Evolutionary conservation across 2,797 vertebrate genomes (phyloP), one percentile per base, ranked within the genome.

Genomic region (Rhincodon typus): DNA sequence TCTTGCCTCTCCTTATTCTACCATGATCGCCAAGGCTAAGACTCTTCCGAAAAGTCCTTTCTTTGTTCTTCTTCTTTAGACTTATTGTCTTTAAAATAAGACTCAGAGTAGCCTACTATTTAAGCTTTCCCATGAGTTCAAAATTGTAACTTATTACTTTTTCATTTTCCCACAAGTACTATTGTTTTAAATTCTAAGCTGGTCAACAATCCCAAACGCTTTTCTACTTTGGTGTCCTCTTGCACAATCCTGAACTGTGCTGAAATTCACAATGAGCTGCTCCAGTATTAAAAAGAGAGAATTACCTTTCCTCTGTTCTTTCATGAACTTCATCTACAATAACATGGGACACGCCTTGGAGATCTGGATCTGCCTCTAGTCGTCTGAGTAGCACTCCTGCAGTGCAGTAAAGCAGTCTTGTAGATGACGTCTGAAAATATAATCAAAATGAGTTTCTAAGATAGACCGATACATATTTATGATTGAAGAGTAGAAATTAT

Each of bases 311-410:
- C 96, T 99, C 99, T 4, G 99, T 99, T 96, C 99, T 98, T 97
- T 99, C 99, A 0, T 99, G 99, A 96, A 99, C 99, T 97, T 99
- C 99, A 96, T 99, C 99, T 96, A 99, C 98, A 57, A 99, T 98
- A 96, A 99, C 97, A 13, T 99, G 99, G 2, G 99, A 98, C 97
- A 99, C 93, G 7, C 98, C 99, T 62, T 96, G 97, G 4, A 99
- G 98, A 96, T 98, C 97, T 0, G 97, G 96, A 72, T 99, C 99
- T 23, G 98, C 98, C 97, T 99, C 99, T 86, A 99, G 98, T 77
- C 98, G 98, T 96, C 99, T 98, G 96, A 99, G 97, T 93, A 99
- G 97, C 95, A 99, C 98, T 0, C 99, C 99, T 0, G 99, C 98
- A 96, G 99, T 99, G 97, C 99, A 99, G 97, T 99, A 99, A 96